Conservation (phyloP, 2,113 vertebrate species). For the Petroica traversi region DNA sequence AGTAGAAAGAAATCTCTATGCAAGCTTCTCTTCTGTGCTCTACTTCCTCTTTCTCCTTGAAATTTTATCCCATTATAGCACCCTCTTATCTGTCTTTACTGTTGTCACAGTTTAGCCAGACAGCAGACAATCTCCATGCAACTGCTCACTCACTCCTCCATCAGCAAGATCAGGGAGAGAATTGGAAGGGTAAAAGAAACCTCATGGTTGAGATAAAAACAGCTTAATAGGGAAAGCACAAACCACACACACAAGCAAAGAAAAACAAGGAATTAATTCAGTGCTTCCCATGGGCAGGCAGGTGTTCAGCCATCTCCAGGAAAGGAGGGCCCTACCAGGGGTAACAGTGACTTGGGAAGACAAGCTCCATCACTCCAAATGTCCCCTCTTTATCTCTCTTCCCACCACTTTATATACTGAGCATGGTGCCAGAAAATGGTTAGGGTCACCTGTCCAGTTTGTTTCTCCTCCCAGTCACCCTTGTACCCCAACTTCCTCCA, state of each 20-base stretch:
- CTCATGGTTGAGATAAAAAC: not conserved
- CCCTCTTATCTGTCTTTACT: not conserved
- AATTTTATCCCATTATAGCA: not conserved
- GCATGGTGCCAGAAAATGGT: not conserved
- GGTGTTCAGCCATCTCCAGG: not conserved
- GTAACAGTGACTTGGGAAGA: not conserved
- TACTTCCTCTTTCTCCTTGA: not conserved
- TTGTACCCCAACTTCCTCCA: accelerated
- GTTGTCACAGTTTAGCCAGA: not conserved
- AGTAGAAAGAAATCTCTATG: not conserved
- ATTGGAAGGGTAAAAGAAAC: not conserved
- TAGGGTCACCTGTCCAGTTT: not conserved
- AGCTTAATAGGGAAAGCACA: not conserved
- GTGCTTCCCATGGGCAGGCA: not conserved
- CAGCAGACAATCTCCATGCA: not conserved
- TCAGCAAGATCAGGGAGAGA: not conserved
- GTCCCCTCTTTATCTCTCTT: accelerated
- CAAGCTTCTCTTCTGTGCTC: not conserved
- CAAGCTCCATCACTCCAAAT: accelerated
- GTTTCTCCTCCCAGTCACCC: not conserved
- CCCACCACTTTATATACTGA: accelerated
- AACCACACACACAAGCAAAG: not conserved
- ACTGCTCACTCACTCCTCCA: not conserved
- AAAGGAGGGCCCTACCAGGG: not conserved
- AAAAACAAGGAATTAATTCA: not conserved